Evolutionary conservation across 2,113 vertebrate species (phyloP).

Genomic region (Cyanoderma ruficeps): DNA sequence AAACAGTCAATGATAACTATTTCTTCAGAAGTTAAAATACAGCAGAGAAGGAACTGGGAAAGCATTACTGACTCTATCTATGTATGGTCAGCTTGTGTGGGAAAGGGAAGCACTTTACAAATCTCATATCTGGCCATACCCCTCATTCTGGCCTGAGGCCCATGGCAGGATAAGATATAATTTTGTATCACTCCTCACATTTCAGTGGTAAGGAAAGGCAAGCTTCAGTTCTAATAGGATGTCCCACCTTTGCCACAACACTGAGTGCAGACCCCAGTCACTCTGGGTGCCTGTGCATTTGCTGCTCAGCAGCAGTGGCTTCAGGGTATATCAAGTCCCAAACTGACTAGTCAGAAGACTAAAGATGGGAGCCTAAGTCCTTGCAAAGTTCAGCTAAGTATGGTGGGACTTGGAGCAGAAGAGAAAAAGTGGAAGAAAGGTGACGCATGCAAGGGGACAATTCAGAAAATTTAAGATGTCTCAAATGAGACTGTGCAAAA

Average conservation of each 20-base stretch:
- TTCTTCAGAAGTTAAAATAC: conserved; percentile 13
- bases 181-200: neutral
- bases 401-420: neutral
- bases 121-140: neutral
- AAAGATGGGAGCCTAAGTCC: neutral
- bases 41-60: neutral
- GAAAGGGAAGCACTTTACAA: neutral
- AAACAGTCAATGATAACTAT: neutral
- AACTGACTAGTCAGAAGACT: neutral
- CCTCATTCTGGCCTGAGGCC: neutral
- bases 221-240: neutral
- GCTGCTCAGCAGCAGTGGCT: neutral
- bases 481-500: neutral
- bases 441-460: rapidly evolving
- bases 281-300: rapidly evolving
- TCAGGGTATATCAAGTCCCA: neutral
- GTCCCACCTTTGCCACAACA: neutral
- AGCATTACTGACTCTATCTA: neutral
- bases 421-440: neutral
- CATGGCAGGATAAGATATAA: neutral
- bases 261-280: neutral
- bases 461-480: neutral
- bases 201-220: neutral
- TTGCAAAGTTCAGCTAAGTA: neutral
- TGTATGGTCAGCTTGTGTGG: neutral